Evolutionary conservation across 2,113 vertebrate genomes (phyloP), one percentile per base, ranked within the genome.

Genomic region (Candoia aspera): DNA sequence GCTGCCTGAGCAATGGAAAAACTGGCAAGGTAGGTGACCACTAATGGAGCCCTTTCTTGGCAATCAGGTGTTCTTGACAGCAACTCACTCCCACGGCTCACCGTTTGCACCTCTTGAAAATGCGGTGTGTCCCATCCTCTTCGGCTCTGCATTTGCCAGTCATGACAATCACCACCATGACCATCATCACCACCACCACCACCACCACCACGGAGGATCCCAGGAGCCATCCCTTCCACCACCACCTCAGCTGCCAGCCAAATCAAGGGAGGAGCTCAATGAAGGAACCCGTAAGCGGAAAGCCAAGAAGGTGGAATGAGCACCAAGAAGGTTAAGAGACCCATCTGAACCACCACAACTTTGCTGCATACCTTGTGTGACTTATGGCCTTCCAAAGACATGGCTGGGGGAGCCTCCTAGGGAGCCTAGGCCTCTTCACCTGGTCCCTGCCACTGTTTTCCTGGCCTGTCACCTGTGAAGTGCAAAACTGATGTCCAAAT

Each of bases 271-370:
- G 95, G 99, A 99, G 95, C 97, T 99, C 94, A 98, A 98, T 0
- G 99, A 99, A 96, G 98, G 99, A 83, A 97, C 98, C 15, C 98
- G 99, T 94, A 99, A 99, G 96, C 97, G 99, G 96, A 99, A 99
- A 97, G 97, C 98, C 60, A 99, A 99, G 97, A 99, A 99, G 96
- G 99, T 98, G 0, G 99, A 99, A 95, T 99, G 98, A 96, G 92
- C 49, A 13, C 3, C 23, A 55, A 29, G 84, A 55, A 53, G 53
- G 46, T 24, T 13, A 49, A 12, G 4, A 2, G 8, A 21, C 23
- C n/a, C 15, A 58, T 33, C n/a, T 4, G 86, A 57, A 86, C 6
- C 15, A 57, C 29, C 49, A 10, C 21, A 49, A 84, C 10, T 85
- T 15, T 49, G 84, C 46, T 26, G 46, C 85, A 87, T 6, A 24